Percentiles rank a stretch among this genome's conserved stretches.
Conservation (phyloP, 1,140 invertebrate species). For the Drosophila melanica region DNA sequence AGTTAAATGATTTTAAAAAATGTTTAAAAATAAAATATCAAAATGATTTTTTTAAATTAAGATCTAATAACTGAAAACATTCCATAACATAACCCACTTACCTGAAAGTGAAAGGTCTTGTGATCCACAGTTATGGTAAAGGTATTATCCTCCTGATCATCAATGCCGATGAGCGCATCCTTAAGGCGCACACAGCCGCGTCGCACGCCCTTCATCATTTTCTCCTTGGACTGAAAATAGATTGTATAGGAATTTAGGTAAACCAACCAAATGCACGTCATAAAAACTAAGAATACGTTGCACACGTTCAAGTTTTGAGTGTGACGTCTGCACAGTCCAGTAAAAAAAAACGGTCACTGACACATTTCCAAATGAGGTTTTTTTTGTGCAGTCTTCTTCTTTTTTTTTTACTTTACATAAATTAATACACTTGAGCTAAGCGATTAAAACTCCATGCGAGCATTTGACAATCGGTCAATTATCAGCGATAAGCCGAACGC, state of each 20-base stretch:
- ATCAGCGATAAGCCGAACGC: slow-evolving; percentile 87
- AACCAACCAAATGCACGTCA: not conserved
- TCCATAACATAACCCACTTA: slow-evolving; percentile 38
- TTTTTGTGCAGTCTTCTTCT: not conserved
- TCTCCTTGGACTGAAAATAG: slow-evolving; percentile 96
- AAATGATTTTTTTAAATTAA: not conserved
- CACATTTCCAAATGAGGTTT: slow-evolving; percentile 14
- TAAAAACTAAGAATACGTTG: not conserved
- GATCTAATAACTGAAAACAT: too few relatives aligned
- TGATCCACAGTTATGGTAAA: slow-evolving; percentile 99
- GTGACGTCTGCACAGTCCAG: slow-evolving; percentile 13
- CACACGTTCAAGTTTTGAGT: not conserved
- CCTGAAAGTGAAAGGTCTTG: slow-evolving; percentile 99
- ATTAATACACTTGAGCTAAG: slow-evolving; percentile 52
- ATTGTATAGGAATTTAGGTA: not conserved
- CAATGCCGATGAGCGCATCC: slow-evolving; percentile 98
- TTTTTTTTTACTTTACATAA: not conserved
- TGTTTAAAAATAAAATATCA: not conserved
- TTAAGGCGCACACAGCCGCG: slow-evolving; percentile 97
- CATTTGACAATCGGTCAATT: slow-evolving; percentile 84
- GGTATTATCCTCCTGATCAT: slow-evolving; percentile 99
- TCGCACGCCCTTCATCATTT: slow-evolving; percentile 98
- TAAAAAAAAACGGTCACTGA: slow-evolving; percentile 2
- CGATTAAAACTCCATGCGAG: slow-evolving; percentile 87
- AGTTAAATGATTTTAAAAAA: too few relatives aligned